Base-by-base conservation (phyloP, 1,140 invertebrate genomes). In the Drosophila varians region DNA sequence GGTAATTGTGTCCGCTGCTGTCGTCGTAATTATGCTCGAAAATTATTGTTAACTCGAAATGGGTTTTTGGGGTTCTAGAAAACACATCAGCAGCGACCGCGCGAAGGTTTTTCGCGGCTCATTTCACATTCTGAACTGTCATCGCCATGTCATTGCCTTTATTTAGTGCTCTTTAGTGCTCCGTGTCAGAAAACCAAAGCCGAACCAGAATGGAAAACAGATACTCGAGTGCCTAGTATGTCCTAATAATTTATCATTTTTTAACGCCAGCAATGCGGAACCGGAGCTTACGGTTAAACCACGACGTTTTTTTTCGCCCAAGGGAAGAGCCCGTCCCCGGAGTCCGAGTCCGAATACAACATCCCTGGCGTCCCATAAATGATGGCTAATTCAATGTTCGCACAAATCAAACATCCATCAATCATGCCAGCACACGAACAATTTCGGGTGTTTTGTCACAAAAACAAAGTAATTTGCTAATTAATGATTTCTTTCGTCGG, bases 401-500 rank as follows among this genome's bases (percentile, higher is more conserved):
- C 48, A 55, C 71, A 82, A 82, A 82, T 83, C 71, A 84, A 84
- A 77, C 14, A 72, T 56, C 65, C 79, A 83, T 83, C 74, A 83
- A 83, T 83, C 79, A 83, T 60, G 9, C 7, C 21, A 26, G 60
- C 55, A 7, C 60, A 64, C 60, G 55, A 64, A 64, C 60, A 64
- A 64, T 60, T 64, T 64, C 23, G 60, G 60, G 55, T 64, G 61
- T 60, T 78, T 84, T 83, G 79, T 83, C 78, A 83, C 79, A 75
- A 79, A 83, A 83, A 83, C 78, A 71, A 83, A 83, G 60, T 71
- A 77, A 83, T 83, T 83, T 65, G 28, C 64, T 78, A 83, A 83
- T 74, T 76, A 83, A 77, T 70, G 60, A 18, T 55, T 57, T 62
- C 61, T 56, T 51, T 42, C 61, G 74, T 45, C 56, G 49, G 47